Conservation (phyloP, 2,888 invertebrate genomes). For the Tetrapedia diversipes region DNA sequence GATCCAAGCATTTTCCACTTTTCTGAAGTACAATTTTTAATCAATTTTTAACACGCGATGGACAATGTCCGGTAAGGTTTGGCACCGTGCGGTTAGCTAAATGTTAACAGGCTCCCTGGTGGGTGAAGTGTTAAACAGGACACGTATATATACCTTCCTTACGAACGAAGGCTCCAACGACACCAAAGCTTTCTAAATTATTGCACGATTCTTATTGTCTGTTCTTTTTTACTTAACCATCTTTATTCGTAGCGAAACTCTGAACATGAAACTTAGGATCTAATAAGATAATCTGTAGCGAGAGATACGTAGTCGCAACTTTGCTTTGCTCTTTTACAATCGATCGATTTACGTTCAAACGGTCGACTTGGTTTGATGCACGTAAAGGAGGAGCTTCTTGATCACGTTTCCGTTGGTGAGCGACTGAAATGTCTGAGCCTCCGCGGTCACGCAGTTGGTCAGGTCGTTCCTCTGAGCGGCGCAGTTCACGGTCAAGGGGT, state of each 20-base stretch:
- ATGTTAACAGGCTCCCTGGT: too few species aligned
- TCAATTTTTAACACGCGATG: too few species aligned
- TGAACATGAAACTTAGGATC: background rate
- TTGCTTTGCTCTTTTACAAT: background rate
- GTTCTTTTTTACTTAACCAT: background rate
- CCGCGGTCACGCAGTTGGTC: conserved; percentile 63
- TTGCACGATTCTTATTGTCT: background rate
- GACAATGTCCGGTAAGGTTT: too few species aligned
- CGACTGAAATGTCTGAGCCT: conserved; percentile 1
- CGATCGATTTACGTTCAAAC: background rate
- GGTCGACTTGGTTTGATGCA: conserved; percentile 51
- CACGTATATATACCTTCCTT: background rate
- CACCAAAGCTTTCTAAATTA: too few species aligned
- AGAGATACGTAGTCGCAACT: too few species aligned
- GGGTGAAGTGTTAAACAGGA: too few species aligned
- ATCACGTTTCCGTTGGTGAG: conserved; percentile 70
- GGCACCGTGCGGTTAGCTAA: too few species aligned
- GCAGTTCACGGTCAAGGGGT: conserved; percentile 61
- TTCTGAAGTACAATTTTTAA: too few species aligned
- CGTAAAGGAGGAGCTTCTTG: conserved; percentile 64
- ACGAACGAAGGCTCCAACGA: background rate
- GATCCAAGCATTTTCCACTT: too few species aligned
- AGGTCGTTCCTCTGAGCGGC: conserved; percentile 56
- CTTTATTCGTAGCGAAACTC: background rate
- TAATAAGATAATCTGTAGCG: background rate